Evolutionary conservation across 2,888 invertebrate species (phyloP).

Genomic region (Leucophora obtusa): DNA sequence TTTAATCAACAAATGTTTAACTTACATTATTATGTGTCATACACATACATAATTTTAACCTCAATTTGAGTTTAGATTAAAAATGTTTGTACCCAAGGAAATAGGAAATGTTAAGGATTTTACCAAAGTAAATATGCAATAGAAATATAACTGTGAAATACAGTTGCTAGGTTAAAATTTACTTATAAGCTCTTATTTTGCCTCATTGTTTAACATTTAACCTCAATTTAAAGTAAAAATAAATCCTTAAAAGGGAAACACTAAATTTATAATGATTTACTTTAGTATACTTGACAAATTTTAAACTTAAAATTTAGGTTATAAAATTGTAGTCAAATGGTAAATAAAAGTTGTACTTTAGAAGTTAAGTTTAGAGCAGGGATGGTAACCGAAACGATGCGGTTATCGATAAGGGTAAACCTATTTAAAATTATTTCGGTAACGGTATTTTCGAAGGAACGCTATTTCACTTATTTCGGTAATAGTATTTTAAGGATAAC

Average conservation of each 20-base stretch:
- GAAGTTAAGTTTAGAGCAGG: too few species aligned
- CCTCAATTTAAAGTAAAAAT: neutral
- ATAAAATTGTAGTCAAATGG: too few species aligned
- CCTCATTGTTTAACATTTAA: neutral
- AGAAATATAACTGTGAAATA: too few species aligned
- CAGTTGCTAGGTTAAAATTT: too few species aligned
- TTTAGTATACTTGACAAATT: neutral
- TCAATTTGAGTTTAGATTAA: constrained; percentile 58
- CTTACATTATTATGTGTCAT: constrained; percentile 5
- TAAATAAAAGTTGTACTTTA: too few species aligned
- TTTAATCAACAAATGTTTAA: constrained; percentile 50
- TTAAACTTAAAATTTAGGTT: neutral
- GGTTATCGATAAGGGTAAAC: too few species aligned
- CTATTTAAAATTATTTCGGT: too few species aligned
- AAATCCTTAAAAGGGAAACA: neutral
- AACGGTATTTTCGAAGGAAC: too few species aligned
- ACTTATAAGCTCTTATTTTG: too few species aligned
- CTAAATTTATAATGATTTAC: neutral
- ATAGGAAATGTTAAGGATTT: neutral
- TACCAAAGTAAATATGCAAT: neutral
- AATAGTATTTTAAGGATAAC: too few species aligned
- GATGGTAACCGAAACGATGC: too few species aligned
- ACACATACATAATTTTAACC: constrained; percentile 35
- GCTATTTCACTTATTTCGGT: too few species aligned
- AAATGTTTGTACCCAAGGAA: neutral